These are phyloP conservation scores for Tinamus guttatus DNA, from an alignment of 2,113 vertebrate genomes.

Conservation along the genomic window DNA sequence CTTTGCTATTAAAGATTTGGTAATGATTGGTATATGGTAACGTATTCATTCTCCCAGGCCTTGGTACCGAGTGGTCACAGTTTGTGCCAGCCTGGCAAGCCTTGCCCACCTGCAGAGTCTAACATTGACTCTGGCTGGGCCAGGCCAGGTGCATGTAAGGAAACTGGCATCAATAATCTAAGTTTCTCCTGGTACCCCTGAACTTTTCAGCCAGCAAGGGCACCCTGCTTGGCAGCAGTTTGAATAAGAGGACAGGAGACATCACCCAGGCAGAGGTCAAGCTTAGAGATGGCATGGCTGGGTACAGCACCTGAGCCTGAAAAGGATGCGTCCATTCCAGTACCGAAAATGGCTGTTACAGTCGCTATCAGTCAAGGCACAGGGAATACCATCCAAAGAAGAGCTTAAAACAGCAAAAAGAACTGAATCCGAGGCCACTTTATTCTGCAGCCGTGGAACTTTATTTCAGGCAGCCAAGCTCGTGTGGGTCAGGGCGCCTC, in stretches of 20 bases:
- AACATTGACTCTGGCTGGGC: neutral
- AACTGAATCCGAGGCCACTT: neutral
- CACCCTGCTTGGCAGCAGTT: slow-evolving; percentile 47
- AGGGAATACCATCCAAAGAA: neutral
- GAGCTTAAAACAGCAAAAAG: neutral
- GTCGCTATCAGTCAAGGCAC: neutral
- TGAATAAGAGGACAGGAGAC: slow-evolving; percentile 1
- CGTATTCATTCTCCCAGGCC: neutral
- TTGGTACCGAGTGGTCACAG: too few species aligned
- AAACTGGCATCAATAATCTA: slow-evolving; percentile 70
- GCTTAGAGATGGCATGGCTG: neutral
- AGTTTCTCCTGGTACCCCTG: slow-evolving; percentile 39
- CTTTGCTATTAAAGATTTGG: too few species aligned
- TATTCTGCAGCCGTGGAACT: slow-evolving; percentile 4
- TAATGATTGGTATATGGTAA: neutral
- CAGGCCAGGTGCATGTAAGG: neutral
- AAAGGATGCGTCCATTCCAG: neutral
- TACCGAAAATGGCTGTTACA: neutral
- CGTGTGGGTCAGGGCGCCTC: neutral
- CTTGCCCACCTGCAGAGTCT: neutral
- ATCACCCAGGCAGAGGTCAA: neutral
- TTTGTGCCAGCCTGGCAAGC: neutral
- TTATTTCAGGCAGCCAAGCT: slow-evolving; percentile 2
- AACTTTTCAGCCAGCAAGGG: slow-evolving; percentile 58
- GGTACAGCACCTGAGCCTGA: neutral